Evolutionary conservation across 2,797 vertebrate genomes (phyloP), one percentile per base, ranked within the genome.

Genomic region (Onychomys arenicola): DNA sequence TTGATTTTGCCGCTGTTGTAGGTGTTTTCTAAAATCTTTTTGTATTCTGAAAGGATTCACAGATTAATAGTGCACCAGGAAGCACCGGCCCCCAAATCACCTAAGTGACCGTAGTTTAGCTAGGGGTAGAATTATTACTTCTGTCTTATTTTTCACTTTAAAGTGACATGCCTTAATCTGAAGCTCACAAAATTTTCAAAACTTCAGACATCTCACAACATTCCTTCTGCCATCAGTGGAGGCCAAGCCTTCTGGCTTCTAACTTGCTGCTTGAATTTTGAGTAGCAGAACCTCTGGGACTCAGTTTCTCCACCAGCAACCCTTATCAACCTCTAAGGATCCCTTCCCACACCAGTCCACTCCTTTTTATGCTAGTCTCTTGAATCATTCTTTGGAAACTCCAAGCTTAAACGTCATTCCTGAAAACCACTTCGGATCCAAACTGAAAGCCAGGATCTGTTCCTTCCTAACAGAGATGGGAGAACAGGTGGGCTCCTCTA

Each of bases 1-100:
- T 91, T 89, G 13, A 61, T 34, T 91, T 90, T 40, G 5, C 43
- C n/a, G 80, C 65, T 59, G 52, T 8, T 61, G 69, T 43, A 43
- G 73, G 12, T 25, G 37, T 34, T 89, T 46, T 83, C 89, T 88
- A 63, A 43, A 73, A 52, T 52, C n/a, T 71, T 40, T n/a, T 67
- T 89, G 84, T 85, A 77, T 46, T 94, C 71, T 94, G 65, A 90
- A 92, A 92, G 19, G 14, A 93, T 65, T 90, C 27, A 69, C 12
- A 86, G 80, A 94, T 93, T 21, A 87, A 55, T 5, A 87, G 32
- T 29, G 34, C n/a, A 4, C 52, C 21, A 80, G 9, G 32, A 91
- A 95, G 82, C 75, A 75, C 0, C 67, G 27, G 93, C 55, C 61
- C 78, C 65, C 59, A 88, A 46, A 23, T 6, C 82, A 43, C n/a